These are phyloP conservation scores for Gymnothorax javanicus DNA, from an alignment of 2,797 vertebrate species.

Conservation along the genomic window DNA sequence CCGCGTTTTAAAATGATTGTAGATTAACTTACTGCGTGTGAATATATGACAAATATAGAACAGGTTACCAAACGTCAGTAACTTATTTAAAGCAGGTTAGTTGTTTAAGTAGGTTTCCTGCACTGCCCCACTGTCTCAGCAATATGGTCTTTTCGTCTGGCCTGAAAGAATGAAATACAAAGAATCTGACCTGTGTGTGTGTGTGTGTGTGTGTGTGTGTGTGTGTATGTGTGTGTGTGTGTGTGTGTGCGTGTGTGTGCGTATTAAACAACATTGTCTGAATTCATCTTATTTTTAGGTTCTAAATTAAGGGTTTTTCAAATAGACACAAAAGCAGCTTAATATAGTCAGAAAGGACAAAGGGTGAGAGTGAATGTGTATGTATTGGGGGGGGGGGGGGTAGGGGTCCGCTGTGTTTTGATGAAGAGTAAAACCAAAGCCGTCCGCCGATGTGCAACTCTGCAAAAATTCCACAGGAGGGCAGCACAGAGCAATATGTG, in stretches of 20 bases:
- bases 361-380: background rate
- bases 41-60: too few relatives aligned
- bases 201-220: background rate
- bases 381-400: background rate
- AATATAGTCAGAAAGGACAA: background rate
- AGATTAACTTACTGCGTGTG: too few relatives aligned
- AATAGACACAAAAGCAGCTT: background rate
- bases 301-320: too few relatives aligned
- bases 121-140: too few relatives aligned
- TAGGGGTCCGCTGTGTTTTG: background rate
- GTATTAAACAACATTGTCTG: too few relatives aligned
- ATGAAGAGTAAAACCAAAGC: background rate
- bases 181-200: background rate
- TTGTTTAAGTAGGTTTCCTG: too few relatives aligned
- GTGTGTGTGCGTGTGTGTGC: background rate
- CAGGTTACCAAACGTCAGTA: too few relatives aligned
- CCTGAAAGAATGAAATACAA: too few relatives aligned
- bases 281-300: too few relatives aligned
- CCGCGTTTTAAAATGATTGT: too few relatives aligned
- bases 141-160: too few relatives aligned
- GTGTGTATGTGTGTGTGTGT: background rate
- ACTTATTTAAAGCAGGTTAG: too few relatives aligned
- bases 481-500: slow-evolving; percentile 17
- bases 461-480: slow-evolving; percentile 11
- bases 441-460: slow-evolving; percentile 9